A percentile compares a stretch with the other conserved stretches of the same genome.
Conservation (phyloP, 2,113 vertebrate genomes). For the Galeopterus variegatus region DNA sequence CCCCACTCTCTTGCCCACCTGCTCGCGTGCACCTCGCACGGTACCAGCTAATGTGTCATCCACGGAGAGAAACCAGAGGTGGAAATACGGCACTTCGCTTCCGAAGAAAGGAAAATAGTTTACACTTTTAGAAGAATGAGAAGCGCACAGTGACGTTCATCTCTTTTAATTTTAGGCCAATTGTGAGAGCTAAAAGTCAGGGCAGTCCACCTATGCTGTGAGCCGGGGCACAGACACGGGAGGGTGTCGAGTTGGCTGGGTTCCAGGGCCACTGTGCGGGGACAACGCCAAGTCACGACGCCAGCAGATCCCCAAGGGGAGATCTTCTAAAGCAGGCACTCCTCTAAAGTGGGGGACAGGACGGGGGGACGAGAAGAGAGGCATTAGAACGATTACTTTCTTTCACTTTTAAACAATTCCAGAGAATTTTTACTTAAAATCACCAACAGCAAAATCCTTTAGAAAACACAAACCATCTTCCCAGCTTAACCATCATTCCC, state of each 20-base stretch:
- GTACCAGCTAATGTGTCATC: too few relatives aligned
- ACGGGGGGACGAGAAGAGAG: not conserved
- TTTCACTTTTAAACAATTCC: not conserved
- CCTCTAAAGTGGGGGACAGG: not conserved
- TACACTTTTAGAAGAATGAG: not conserved
- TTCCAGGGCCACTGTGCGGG: not conserved
- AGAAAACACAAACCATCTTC: not conserved
- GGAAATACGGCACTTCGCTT: fast-evolving
- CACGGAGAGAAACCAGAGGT: fast-evolving
- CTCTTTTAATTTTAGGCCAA: constrained; percentile 58
- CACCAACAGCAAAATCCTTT: not conserved
- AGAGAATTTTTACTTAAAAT: not conserved
- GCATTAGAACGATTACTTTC: not conserved
- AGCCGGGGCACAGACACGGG: not conserved
- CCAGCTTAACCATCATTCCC: fast-evolving
- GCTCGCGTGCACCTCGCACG: fast-evolving
- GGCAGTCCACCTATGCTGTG: fast-evolving
- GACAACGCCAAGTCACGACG: fast-evolving
- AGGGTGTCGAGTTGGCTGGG: fast-evolving
- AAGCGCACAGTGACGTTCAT: not conserved
- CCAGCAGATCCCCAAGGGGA: not conserved
- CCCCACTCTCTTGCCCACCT: fast-evolving
- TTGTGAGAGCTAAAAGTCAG: not conserved
- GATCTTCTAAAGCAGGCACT: not conserved
- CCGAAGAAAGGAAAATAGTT: not conserved